Conservation (phyloP, 2,113 vertebrate species). For the Salvelinus sp. region DNA sequence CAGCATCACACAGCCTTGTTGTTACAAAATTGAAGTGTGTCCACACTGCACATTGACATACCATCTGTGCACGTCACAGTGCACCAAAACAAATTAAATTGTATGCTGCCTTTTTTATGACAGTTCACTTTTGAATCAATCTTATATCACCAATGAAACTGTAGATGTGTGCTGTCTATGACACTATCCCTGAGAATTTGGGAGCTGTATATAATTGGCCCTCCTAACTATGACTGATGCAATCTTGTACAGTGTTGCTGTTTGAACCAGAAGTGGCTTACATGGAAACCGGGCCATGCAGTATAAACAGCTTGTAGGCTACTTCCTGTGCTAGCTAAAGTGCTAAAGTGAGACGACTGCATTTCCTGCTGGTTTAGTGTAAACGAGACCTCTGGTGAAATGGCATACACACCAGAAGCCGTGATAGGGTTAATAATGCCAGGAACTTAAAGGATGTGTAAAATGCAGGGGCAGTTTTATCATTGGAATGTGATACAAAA, state of each 20-base stretch:
- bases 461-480: slow-evolving; percentile 10
- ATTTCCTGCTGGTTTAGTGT: not conserved
- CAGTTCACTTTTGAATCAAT: too few species aligned
- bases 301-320: slow-evolving; percentile 32
- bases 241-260: too few species aligned
- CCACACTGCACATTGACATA: slow-evolving; percentile 56
- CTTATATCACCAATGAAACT: too few species aligned
- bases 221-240: too few species aligned
- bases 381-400: not conserved
- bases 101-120: not conserved
- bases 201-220: too few species aligned
- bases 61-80: slow-evolving; percentile 32
- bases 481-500: too few species aligned
- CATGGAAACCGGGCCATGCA: slow-evolving; percentile 39
- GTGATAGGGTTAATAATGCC: slow-evolving; percentile 38
- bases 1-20: slow-evolving; percentile 60
- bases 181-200: too few species aligned
- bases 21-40: slow-evolving; percentile 54
- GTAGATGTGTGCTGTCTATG: too few species aligned
- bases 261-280: slow-evolving; percentile 23
- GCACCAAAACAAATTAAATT: not conserved
- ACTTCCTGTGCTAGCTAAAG: slow-evolving; percentile 13
- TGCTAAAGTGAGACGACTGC: not conserved
- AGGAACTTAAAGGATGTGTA: slow-evolving; percentile 49
- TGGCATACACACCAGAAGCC: not conserved